phyloP scores from a whole-genome alignment of 92 coral and sea anemone genomes.

The Palythoa heliodiscus region DNA sequence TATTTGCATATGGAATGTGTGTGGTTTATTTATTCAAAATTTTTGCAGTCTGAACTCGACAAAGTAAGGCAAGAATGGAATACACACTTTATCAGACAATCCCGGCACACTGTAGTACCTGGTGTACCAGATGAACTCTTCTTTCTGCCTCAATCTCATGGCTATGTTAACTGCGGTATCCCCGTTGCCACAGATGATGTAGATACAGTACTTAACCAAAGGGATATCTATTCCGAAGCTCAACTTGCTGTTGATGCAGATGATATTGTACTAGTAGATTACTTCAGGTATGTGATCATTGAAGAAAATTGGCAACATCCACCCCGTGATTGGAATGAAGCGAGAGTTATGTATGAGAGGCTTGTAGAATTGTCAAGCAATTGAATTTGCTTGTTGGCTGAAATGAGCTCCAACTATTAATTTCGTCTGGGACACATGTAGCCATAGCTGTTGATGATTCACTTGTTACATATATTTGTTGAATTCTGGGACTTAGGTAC shows the following conservation, averaged over 20 bases:
- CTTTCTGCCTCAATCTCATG: conserved; percentile 44
- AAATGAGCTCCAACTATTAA: no score
- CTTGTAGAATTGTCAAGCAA: conserved; percentile 26
- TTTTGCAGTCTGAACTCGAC: conserved; percentile 52
- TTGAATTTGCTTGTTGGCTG: no score
- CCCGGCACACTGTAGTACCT: conserved; percentile 50
- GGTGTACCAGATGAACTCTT: conserved; percentile 61
- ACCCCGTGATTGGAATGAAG: conserved; percentile 46
- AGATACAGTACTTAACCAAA: conserved; percentile 42
- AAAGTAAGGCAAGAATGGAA: conserved; percentile 58
- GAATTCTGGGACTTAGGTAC: no score
- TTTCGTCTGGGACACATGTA: no score
- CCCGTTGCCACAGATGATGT: conserved; percentile 35
- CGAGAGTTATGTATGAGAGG: conserved; percentile 48
- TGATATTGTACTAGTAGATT: conserved; percentile 39
- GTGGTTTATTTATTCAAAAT: conserved; percentile 58
- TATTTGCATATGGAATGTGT: conserved; percentile 57
- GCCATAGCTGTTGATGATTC: no score
- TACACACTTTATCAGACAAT: conserved; percentile 48
- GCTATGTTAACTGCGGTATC: conserved; percentile 36
- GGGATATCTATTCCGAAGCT: conserved; percentile 51
- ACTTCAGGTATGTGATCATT: conserved; percentile 47
- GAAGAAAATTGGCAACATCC: conserved; percentile 50
- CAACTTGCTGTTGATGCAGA: conserved; percentile 44
- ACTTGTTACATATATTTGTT: no score